phyloP scores from a whole-genome alignment of 92 coral and sea anemone genomes.

The Muricea muricata region DNA sequence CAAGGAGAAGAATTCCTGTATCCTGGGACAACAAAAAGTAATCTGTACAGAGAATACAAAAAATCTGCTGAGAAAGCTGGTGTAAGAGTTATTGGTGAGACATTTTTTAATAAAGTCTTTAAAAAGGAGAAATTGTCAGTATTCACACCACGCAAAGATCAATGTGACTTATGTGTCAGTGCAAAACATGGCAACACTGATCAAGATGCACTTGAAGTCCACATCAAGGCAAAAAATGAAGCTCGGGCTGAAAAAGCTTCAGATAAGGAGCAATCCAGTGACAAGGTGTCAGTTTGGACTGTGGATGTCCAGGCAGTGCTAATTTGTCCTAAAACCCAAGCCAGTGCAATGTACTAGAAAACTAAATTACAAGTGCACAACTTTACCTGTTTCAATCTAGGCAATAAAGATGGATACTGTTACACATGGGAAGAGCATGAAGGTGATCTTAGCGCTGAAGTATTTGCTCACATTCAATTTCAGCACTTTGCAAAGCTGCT shows the following conservation, averaged over 20 bases:
- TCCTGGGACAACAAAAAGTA: background rate
- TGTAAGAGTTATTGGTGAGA: background rate
- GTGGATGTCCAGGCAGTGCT: constrained; percentile 30
- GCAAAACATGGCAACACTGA: background rate
- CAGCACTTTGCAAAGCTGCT: constrained; percentile 5
- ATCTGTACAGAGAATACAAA: constrained; percentile 10
- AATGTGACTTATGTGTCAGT: constrained; percentile 38
- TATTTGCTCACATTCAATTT: constrained; percentile 11
- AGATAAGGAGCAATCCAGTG: constrained; percentile 19
- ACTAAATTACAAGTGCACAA: constrained; percentile 20
- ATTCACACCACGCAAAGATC: constrained; percentile 24
- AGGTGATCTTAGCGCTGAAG: constrained; percentile 42
- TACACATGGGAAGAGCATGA: constrained; percentile 41
- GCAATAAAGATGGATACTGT: constrained; percentile 34
- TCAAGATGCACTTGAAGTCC: background rate
- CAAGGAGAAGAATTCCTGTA: constrained; percentile 12
- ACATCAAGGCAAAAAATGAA: background rate
- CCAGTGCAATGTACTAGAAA: constrained; percentile 28
- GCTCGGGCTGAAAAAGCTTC: background rate
- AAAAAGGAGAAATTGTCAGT: constrained; percentile 6
- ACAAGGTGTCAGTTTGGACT: background rate
- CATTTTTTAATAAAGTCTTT: background rate
- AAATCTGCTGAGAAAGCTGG: constrained; percentile 11
- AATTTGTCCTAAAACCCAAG: background rate
- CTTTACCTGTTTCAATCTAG: background rate